These are phyloP conservation scores for Fregetta grallaria DNA, from an alignment of 2,113 vertebrate genomes.

Conservation along the genomic window DNA sequence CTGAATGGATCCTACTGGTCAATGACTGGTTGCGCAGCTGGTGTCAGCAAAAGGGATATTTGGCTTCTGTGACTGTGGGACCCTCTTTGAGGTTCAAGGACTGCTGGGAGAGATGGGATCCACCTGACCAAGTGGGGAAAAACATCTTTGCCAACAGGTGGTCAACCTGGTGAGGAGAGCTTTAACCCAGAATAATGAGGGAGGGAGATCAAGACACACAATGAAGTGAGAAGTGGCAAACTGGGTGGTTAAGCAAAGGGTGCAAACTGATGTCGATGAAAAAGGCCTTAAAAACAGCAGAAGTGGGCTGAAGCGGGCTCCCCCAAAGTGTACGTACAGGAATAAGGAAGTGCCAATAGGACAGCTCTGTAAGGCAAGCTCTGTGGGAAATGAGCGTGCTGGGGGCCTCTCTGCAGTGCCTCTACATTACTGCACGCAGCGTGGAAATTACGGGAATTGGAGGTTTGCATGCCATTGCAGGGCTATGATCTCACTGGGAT, in stretches of 20 bases:
- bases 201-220: neutral
- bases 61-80: neutral
- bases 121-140: neutral
- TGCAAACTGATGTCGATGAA: neutral
- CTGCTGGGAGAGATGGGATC: neutral
- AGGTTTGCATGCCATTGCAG: neutral
- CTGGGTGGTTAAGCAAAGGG: neutral
- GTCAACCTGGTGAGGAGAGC: neutral
- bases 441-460: neutral
- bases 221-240: neutral
- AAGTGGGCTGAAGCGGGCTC: neutral
- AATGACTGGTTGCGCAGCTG: neutral
- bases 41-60: neutral
- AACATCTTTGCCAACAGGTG: neutral
- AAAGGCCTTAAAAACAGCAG: neutral
- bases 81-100: neutral
- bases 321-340: neutral
- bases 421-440: neutral
- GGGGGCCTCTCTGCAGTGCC: neutral
- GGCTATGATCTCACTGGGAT: neutral
- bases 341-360: neutral
- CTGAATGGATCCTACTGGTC: neutral
- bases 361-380: neutral
- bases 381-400: neutral
- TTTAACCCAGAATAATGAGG: neutral